Evolutionary conservation across 1,140 invertebrate genomes (phyloP), one percentile per base, ranked within the genome.

Genomic region (Drosophila kurseongensis): DNA sequence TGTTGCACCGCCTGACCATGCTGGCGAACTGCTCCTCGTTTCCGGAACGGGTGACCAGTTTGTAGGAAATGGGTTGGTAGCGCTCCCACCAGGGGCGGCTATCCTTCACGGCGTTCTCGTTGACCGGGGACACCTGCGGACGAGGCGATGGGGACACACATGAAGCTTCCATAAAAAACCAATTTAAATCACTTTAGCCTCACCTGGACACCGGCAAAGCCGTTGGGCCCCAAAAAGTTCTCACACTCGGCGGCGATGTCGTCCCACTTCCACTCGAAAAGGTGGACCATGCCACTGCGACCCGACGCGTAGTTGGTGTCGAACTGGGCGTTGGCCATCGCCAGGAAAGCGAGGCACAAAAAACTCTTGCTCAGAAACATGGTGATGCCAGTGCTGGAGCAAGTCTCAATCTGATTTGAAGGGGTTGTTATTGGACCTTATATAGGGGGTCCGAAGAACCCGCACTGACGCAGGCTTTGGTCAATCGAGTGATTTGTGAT

Each of bases 41-140:
- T 27, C 98, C 98, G 51, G 96, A 97, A 48, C 97, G 93, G 0
- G 96, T 97, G 0, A 77, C 82, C 27, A 97, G 92, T 29, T 95
- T 94, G 92, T 98, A 98, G 7, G 97, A 97, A 60, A 98, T 95
- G 0, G 97, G 97, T 92, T 98, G 97, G 78, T 98, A 98, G 10
- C 97, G 93, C 92, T 98, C 97, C 93, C 95, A 97, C 97, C 94
- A 97, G 67, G 94, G 95, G 59, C 96, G 94, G 12, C 88, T 59
- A 14, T 47, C 48, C 23, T 75, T 63, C 14, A 92, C 80, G 9
- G 78, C 75, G 44, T 92, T 92, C 61, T 92, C 91, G 16, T 86
- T 92, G 10, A 80, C 75, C 3, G 91, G 91, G 1, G 91, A 92
- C 0, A 91, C 85, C 89, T 91, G 16, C 6, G 12, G 7, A 36